Conservation (phyloP, 2,113 vertebrate genomes). For the Microtus richardsoni region DNA sequence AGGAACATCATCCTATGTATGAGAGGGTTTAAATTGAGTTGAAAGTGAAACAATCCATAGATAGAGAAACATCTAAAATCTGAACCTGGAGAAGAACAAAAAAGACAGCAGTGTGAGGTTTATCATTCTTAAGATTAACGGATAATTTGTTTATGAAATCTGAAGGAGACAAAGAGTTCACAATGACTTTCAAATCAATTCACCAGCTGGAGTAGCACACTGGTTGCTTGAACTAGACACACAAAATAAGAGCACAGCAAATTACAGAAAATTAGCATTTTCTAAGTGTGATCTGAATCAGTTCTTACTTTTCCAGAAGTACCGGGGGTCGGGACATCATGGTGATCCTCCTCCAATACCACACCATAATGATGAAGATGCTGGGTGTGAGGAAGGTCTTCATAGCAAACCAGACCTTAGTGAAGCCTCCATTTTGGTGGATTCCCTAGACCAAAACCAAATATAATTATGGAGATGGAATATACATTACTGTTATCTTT, state of each 20-base stretch:
- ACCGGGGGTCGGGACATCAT: slow-evolving; percentile 96
- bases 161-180: not conserved
- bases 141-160: not conserved
- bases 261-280: not conserved
- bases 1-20: not conserved
- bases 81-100: not conserved
- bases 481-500: slow-evolving; percentile 11
- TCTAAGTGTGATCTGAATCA: not conserved
- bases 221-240: not conserved
- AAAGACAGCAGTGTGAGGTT: not conserved
- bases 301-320: slow-evolving; percentile 97
- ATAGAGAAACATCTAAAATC: not conserved
- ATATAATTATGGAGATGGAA: slow-evolving; percentile 38
- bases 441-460: slow-evolving; percentile 88
- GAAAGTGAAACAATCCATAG: not conserved
- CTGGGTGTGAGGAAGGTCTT: slow-evolving; percentile 99
- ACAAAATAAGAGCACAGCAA: not conserved
- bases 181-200: not conserved
- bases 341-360: slow-evolving; percentile 98
- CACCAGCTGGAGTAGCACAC: not conserved
- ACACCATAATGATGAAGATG: slow-evolving; percentile 97
- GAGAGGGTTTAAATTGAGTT: not conserved
- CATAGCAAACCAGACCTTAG: slow-evolving; percentile 99
- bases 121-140: not conserved
- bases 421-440: slow-evolving; percentile 98